These are phyloP conservation scores for Selene dorsalis DNA, from an alignment of 2,797 vertebrate genomes.

Conservation along the genomic window DNA sequence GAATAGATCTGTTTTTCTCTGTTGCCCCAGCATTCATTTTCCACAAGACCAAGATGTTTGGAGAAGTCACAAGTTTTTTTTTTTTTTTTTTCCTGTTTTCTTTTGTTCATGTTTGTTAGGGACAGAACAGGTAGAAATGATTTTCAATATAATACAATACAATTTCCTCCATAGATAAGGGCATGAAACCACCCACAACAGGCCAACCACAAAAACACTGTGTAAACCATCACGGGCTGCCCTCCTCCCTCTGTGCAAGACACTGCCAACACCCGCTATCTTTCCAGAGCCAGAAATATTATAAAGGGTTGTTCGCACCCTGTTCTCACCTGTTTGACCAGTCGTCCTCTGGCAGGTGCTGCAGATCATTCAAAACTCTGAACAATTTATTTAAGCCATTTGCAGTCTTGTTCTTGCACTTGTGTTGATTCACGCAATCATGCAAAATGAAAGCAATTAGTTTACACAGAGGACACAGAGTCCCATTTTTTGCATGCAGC, in stretches of 20 bases:
- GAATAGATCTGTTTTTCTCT: background rate
- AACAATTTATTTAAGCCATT: background rate
- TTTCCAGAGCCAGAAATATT: background rate
- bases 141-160: background rate
- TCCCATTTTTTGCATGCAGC: slow-evolving; percentile 5
- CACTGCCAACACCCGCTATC: background rate
- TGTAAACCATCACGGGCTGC: background rate
- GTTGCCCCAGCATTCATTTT: slow-evolving; percentile 23
- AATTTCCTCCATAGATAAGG: slow-evolving; percentile 14
- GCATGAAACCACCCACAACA: background rate
- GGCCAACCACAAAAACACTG: background rate
- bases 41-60: slow-evolving; percentile 12
- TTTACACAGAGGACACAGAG: background rate
- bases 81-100: slow-evolving; percentile 17
- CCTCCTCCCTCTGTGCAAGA: background rate
- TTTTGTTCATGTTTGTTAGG: background rate
- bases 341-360: no score
- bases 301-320: background rate
- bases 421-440: no score
- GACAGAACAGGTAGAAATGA: background rate
- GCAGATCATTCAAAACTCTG: no score
- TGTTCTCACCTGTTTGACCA: background rate
- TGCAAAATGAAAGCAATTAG: background rate
- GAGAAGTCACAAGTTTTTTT: slow-evolving; percentile 15
- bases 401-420: no score